A percentile compares a stretch with the other conserved stretches of the same genome.
Conservation (phyloP, 1,140 invertebrate species). For the Zaprionus nigranus region DNA sequence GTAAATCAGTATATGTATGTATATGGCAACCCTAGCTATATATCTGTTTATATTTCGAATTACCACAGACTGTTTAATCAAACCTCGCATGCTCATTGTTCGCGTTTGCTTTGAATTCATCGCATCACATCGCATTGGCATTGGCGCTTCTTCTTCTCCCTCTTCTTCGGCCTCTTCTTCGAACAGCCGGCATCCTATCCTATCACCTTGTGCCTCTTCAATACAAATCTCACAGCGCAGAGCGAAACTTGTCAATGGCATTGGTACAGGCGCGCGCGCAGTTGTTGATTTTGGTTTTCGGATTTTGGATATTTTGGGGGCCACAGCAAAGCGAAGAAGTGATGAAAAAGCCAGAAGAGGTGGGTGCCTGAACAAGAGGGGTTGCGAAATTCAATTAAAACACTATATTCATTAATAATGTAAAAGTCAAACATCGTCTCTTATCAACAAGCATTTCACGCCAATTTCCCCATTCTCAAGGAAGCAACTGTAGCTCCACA, state of each 20-base stretch:
- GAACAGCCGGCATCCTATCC: slow-evolving; percentile 41
- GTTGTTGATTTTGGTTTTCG: slow-evolving; percentile 18
- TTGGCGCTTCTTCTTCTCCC: slow-evolving; percentile 10
- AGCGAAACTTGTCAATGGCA: slow-evolving; percentile 55
- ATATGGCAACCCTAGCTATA: background rate
- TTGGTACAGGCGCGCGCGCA: slow-evolving; percentile 50
- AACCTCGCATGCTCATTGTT: slow-evolving; percentile 37
- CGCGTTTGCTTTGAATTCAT: slow-evolving; percentile 36
- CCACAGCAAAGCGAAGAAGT: slow-evolving; percentile 4
- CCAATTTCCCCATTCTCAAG: slow-evolving; percentile 2
- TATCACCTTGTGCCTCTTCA: slow-evolving; percentile 50
- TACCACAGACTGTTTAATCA: slow-evolving; percentile 14
- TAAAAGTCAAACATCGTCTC: slow-evolving; percentile 6
- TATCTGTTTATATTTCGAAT: background rate
- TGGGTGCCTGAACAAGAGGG: background rate
- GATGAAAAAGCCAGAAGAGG: slow-evolving; percentile 28
- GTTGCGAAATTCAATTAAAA: slow-evolving; percentile 17
- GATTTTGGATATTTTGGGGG: slow-evolving; percentile 24
- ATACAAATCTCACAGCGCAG: slow-evolving; percentile 20
- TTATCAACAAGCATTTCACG: background rate
- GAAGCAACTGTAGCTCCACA: slow-evolving; percentile 5
- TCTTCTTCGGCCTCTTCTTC: slow-evolving; percentile 31
- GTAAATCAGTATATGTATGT: too few species aligned
- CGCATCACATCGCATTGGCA: slow-evolving; percentile 34
- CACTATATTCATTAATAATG: slow-evolving; percentile 10